phyloP scores from a whole-genome alignment of 2,797 vertebrate species.

The Phrynocephalus forsythii region DNA sequence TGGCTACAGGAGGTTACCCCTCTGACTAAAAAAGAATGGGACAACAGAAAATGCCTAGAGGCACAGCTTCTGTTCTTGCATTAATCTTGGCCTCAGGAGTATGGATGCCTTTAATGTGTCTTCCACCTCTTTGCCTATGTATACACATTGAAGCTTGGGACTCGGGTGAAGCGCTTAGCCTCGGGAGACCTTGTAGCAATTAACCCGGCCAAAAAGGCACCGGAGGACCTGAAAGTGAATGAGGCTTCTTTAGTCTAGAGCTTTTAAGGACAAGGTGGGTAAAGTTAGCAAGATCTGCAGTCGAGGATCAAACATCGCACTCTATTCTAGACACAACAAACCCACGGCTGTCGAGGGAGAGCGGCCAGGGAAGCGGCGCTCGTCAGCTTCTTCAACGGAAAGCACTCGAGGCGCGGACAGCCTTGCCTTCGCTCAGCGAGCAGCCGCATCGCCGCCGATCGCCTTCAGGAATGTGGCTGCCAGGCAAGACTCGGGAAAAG shows the following conservation, averaged over 20 bases:
- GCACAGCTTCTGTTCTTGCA: no score
- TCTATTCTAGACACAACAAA: background rate
- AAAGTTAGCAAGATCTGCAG: constrained; percentile 8
- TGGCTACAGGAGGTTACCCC: no score
- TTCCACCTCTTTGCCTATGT: background rate
- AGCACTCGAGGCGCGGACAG: no score
- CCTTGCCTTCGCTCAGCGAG: no score
- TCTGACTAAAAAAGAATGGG: no score
- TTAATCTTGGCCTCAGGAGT: background rate
- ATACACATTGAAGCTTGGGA: background rate
- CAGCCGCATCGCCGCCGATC: no score
- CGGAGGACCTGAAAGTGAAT: constrained; percentile 10
- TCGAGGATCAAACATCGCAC: background rate
- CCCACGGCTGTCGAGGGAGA: background rate
- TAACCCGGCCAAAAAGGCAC: background rate
- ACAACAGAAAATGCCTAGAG: background rate
- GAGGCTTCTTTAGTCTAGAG: background rate
- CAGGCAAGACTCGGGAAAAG: no score
- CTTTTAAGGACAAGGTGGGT: background rate
- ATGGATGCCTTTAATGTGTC: background rate
- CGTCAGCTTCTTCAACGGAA: no score
- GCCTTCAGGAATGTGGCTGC: no score
- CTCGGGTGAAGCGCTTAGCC: background rate
- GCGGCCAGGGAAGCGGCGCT: background rate
- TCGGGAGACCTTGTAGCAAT: background rate